These are phyloP conservation scores for Mythimna albipuncta DNA, from an alignment of 2,888 invertebrate species.

Conservation along the genomic window DNA sequence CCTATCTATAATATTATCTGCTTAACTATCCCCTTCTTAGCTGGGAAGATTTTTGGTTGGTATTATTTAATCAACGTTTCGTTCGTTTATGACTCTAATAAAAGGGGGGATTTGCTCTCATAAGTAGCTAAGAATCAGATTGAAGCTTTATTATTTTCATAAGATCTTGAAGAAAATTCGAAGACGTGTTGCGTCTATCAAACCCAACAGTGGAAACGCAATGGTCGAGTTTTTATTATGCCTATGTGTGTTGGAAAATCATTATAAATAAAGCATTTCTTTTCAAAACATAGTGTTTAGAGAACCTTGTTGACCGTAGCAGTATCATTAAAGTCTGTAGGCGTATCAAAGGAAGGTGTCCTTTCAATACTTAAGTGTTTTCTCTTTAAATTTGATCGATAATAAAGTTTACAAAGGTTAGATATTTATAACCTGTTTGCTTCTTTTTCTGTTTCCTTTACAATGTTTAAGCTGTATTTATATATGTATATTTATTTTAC, in stretches of 20 bases:
- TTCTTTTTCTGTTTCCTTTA: no score
- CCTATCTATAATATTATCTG: constrained; percentile 21
- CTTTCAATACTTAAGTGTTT: neutral
- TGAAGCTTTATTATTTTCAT: constrained; percentile 17
- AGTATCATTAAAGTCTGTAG: neutral
- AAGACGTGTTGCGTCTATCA: neutral
- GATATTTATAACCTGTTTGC: no score
- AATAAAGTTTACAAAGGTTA: no score
- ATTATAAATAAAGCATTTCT: neutral
- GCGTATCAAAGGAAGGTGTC: constrained; percentile 4
- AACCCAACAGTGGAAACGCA: neutral
- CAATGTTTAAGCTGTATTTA: no score
- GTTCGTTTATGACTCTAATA: constrained; percentile 42
- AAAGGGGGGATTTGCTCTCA: constrained; percentile 30
- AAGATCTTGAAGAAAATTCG: neutral
- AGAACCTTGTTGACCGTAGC: neutral
- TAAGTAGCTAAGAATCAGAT: constrained; percentile 16
- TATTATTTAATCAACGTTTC: constrained; percentile 42
- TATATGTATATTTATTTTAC: no score
- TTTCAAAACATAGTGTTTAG: neutral
- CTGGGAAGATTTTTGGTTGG: constrained; percentile 36
- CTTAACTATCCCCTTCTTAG: constrained; percentile 23
- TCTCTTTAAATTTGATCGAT: neutral
- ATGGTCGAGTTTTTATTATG: no score
- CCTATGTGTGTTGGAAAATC: neutral